Evolutionary conservation across 2,888 invertebrate genomes (phyloP), one percentile per base, ranked within the genome.

Genomic region (Lycocerus yunnanus): DNA sequence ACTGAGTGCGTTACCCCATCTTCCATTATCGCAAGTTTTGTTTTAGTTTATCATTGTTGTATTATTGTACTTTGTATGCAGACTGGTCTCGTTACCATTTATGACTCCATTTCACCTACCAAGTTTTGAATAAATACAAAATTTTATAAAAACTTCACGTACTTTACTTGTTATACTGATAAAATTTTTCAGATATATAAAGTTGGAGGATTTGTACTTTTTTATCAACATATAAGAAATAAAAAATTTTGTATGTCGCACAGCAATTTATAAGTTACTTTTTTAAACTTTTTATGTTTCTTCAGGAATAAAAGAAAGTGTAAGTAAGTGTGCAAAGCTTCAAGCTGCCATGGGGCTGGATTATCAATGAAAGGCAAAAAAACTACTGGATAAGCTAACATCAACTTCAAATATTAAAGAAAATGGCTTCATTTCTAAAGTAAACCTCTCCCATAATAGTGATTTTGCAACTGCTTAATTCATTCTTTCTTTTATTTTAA

Each of bases 81-180:
- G 18, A n/a, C 13, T 63, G 18, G 14, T 20, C 20, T 18, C 4
- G 61, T n/a, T 18, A n/a, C 18, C 20, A 63, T 63, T 63, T 63
- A 20, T 18, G 61, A 18, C 20, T 18, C 61, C 1, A 63, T 63
- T 63, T 13, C 61, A 63, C 16, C 61, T 18, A 18, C 61, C 8
- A 18, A 15, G 16, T 8, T 18, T 16, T 63, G 61, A 18, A 63
- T 18, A 18, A 61, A 61, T 16, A 61, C 16, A 16, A 5, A 18
- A 18, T 63, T 63, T 63, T 16, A 18, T 63, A 63, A 63, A 63
- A 63, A 63, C 9, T 63, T 63, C 61, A 63, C 61, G 61, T 63
- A 18, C n/a, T n/a, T n/a, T n/a, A 2, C 61, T 61, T 13, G 18
- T 18, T 18, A 13, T 16, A 11, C 15, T 63, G 43, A 43, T n/a